Evolutionary conservation across 2,888 invertebrate genomes (phyloP).

Genomic region (Tetragonula carbonaria): DNA sequence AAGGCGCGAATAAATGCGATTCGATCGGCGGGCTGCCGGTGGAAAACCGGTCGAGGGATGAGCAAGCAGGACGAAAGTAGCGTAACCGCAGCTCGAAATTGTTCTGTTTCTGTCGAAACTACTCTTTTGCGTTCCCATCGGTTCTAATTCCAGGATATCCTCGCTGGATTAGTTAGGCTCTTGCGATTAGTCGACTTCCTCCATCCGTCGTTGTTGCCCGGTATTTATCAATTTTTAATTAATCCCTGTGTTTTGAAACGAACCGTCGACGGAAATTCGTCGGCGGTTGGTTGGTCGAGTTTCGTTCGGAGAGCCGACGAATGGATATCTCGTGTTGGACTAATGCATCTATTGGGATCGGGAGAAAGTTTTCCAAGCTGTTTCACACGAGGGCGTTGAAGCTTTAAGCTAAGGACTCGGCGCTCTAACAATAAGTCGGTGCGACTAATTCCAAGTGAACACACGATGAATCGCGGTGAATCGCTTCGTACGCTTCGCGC

Average conservation of each 20-base stretch:
- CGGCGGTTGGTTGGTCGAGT: background rate
- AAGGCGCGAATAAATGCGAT: conserved; percentile 49
- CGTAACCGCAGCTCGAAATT: conserved; percentile 20
- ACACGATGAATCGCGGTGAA: background rate
- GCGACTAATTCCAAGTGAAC: conserved; percentile 3
- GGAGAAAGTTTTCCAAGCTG: conserved; percentile 11
- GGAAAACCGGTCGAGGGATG: background rate
- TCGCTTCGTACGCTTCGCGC: background rate
- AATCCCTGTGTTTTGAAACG: too few species aligned
- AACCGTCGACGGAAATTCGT: background rate
- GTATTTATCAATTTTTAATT: background rate
- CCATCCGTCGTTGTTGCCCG: too few species aligned
- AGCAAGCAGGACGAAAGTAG: background rate
- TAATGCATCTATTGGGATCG: background rate
- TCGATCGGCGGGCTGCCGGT: conserved; percentile 10
- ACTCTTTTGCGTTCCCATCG: background rate
- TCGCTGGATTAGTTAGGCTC: too few species aligned
- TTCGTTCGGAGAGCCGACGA: background rate
- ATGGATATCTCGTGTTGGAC: background rate
- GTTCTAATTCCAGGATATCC: too few species aligned
- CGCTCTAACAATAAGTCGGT: background rate
- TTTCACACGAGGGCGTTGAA: background rate
- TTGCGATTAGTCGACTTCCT: background rate
- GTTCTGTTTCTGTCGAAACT: background rate
- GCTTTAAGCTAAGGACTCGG: background rate